Evolutionary conservation across 2,113 vertebrate genomes (phyloP).

Genomic region (Ammodytes marinus): DNA sequence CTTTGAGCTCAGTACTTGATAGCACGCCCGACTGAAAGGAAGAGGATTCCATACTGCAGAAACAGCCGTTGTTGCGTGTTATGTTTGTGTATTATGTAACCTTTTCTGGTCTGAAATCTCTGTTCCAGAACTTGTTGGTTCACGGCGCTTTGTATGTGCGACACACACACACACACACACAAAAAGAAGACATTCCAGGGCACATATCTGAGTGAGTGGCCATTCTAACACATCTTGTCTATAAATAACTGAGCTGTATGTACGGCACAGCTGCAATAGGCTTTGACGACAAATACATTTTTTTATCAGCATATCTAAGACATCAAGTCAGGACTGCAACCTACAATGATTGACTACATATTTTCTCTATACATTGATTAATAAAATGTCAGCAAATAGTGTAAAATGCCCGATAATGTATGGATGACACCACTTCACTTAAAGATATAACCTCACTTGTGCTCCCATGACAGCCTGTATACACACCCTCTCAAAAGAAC

Average conservation of each 20-base stretch:
- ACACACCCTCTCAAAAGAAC: slow-evolving; percentile 8
- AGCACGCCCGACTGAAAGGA: slow-evolving; percentile 24
- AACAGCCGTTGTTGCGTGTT: background rate
- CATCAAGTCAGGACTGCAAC: background rate
- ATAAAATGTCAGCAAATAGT: background rate
- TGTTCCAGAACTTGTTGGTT: background rate
- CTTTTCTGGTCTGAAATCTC: background rate
- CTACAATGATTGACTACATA: too few species aligned
- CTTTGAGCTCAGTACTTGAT: slow-evolving; percentile 44
- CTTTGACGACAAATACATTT: background rate
- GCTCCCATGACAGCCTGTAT: slow-evolving; percentile 9
- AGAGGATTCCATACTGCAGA: slow-evolving; percentile 19
- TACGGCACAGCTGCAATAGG: background rate
- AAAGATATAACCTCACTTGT: slow-evolving; percentile 20
- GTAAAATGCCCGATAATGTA: background rate
- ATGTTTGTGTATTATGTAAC: slow-evolving; percentile 12
- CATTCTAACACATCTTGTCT: background rate
- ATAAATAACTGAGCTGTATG: background rate
- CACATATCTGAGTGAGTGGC: background rate
- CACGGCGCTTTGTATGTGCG: background rate
- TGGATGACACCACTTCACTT: slow-evolving; percentile 23
- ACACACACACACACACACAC: background rate
- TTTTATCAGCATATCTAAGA: background rate
- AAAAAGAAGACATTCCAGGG: background rate
- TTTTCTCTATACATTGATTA: background rate